Conservation (phyloP, 2,888 invertebrate genomes). For the Diogma glabrata region DNA sequence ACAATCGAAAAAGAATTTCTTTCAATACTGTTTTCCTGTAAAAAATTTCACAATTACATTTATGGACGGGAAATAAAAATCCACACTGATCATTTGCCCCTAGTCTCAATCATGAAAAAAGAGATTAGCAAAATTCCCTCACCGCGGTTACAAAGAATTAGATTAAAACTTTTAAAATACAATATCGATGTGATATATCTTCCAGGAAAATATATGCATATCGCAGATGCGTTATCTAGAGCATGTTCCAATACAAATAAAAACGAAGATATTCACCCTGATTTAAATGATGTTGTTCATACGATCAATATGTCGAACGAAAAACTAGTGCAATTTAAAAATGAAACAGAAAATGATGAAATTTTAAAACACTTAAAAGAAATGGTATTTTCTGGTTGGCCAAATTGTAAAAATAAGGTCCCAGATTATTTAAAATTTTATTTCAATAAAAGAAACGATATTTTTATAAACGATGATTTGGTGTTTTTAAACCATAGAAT, state of each 20-base stretch:
- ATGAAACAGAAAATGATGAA: not conserved
- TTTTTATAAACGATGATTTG: slow-evolving; percentile 16
- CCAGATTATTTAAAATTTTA: not conserved
- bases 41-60: slow-evolving; percentile 20
- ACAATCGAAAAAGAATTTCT: slow-evolving; percentile 19
- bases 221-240: slow-evolving; percentile 18
- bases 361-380: not conserved
- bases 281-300: slow-evolving; percentile 12
- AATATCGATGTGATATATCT: slow-evolving; percentile 18
- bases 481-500: slow-evolving; percentile 16
- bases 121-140: slow-evolving; percentile 17
- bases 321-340: not conserved
- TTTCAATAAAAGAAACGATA: slow-evolving; percentile 6
- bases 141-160: slow-evolving; percentile 20
- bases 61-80: slow-evolving; percentile 19
- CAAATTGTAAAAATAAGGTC: not conserved
- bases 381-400: not conserved
- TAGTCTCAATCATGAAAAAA: slow-evolving; percentile 20
- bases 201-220: slow-evolving; percentile 19
- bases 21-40: slow-evolving; percentile 15
- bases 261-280: slow-evolving; percentile 8
- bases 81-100: slow-evolving; percentile 19
- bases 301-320: slow-evolving; percentile 5
- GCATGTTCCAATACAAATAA: slow-evolving; percentile 12
- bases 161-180: slow-evolving; percentile 21